These are phyloP conservation scores for Pteromalus puparum DNA, from an alignment of 1,140 invertebrate species.

Conservation along the genomic window DNA sequence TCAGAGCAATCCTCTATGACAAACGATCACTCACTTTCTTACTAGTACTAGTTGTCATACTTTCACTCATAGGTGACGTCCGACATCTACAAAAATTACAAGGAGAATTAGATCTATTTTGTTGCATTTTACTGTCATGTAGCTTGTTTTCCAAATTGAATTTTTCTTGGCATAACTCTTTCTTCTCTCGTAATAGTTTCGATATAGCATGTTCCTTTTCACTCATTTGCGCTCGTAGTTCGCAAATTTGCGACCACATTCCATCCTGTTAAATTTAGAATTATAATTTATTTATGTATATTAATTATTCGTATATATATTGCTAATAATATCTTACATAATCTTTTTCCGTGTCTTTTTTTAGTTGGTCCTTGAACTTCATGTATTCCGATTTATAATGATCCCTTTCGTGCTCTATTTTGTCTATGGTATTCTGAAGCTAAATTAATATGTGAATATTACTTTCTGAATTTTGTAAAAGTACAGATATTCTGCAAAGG, in stretches of 20 bases:
- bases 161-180: conserved; percentile 70
- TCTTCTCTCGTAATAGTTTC: conserved; percentile 71
- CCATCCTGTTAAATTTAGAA: conserved; percentile 47
- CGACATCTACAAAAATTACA: conserved; percentile 58
- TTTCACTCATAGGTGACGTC: conserved; percentile 35
- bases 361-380: conserved; percentile 69
- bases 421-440: conserved; percentile 65
- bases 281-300: background rate
- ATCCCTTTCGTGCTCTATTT: conserved; percentile 73
- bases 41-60: conserved; percentile 41
- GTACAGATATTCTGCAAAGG: conserved; percentile 9
- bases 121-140: conserved; percentile 61
- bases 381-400: conserved; percentile 75
- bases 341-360: conserved; percentile 63
- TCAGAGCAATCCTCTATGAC: background rate
- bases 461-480: conserved; percentile 5
- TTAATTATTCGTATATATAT: background rate
- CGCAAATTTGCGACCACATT: conserved; percentile 60
- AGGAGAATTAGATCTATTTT: conserved; percentile 56
- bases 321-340: conserved; percentile 66
- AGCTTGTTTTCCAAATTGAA: conserved; percentile 69
- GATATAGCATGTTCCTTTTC: conserved; percentile 71
- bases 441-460: conserved; percentile 52
- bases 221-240: conserved; percentile 67
- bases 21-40: conserved; percentile 36